Percentiles rank a stretch among this genome's conserved stretches.
These are phyloP conservation scores for Apostichopus japonicus DNA, from an alignment of 35 echinoderm and acorn worm species.

Conservation along the genomic window DNA sequence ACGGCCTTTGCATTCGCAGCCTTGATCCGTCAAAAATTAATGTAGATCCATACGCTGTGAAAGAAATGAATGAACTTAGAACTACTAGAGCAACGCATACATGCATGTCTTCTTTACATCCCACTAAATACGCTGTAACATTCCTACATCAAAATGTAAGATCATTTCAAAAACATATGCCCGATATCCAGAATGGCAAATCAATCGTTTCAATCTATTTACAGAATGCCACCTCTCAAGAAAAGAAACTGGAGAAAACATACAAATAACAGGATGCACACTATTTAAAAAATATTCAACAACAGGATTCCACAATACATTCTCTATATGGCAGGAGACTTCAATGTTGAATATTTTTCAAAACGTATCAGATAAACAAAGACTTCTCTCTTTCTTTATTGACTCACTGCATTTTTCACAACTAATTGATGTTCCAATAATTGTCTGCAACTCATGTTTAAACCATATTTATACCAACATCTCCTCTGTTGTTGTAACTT, in stretches of 20 bases:
- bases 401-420: not conserved
- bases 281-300: not conserved
- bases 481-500: not conserved
- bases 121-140: not conserved
- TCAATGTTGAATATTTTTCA: conserved; percentile 29
- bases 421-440: not conserved
- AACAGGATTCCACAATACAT: not conserved
- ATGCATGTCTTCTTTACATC: not conserved
- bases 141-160: not conserved
- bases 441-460: not conserved
- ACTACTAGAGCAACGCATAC: not conserved
- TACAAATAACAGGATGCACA: too few species aligned
- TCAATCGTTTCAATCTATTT: too few species aligned
- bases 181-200: too few species aligned
- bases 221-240: too few species aligned
- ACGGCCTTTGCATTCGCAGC: not conserved
- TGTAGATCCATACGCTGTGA: not conserved
- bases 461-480: not conserved
- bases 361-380: conserved; percentile 6
- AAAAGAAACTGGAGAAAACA: too few species aligned
- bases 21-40: conserved; percentile 21
- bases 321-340: not conserved
- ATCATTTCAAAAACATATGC: too few species aligned
- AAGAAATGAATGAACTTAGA: conserved; percentile 37
- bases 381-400: not conserved